Conservation (phyloP, 2,113 vertebrate species). For the Chitala chitala region DNA sequence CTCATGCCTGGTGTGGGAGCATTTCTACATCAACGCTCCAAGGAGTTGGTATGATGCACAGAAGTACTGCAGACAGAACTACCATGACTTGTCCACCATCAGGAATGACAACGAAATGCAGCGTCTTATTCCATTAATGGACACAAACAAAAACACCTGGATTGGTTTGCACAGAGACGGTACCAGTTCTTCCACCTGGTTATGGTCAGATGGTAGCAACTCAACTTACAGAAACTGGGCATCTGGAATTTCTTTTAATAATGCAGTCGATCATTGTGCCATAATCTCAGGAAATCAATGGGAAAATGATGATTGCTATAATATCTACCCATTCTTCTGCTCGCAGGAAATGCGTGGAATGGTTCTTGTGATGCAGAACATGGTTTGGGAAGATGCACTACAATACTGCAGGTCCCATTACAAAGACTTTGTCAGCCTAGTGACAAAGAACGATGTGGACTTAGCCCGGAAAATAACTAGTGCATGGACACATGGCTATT, state of each 20-base stretch:
- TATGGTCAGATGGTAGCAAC: not conserved
- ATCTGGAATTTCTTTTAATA: not conserved
- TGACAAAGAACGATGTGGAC: not conserved
- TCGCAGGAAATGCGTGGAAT: not conserved
- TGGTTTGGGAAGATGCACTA: constrained; percentile 2
- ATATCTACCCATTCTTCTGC: not conserved
- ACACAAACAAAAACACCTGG: not conserved
- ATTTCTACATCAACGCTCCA: not conserved
- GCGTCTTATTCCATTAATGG: not conserved
- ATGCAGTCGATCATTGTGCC: not conserved
- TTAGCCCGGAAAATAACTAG: not conserved
- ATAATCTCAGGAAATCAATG: not conserved
- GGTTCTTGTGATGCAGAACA: not conserved
- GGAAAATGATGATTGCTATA: not conserved
- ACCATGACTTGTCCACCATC: not conserved
- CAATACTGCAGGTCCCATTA: not conserved
- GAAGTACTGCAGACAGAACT: not conserved
- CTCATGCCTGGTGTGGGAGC: not conserved
- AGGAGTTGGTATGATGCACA: not conserved
- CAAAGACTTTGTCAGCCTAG: constrained; percentile 7
- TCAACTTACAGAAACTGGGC: not conserved
- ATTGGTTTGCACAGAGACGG: constrained; percentile 4
- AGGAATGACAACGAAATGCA: not conserved
- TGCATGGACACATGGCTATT: not conserved
- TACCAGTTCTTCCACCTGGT: not conserved